Evolutionary conservation across 1,140 invertebrate species (phyloP).

Genomic region (Idris sp.): DNA sequence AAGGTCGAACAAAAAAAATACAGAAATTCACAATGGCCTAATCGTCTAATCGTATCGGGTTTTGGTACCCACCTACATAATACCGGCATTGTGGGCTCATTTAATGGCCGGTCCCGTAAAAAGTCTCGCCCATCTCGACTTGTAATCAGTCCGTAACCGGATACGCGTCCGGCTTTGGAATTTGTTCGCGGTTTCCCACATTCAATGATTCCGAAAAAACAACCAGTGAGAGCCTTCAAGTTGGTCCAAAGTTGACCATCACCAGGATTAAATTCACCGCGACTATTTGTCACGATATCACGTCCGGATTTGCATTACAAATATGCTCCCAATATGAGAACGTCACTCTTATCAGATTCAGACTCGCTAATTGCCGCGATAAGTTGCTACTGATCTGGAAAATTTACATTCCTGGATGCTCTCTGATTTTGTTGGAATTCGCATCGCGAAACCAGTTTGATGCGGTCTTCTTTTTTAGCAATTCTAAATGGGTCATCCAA

Average conservation of each 20-base stretch:
- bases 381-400: background rate
- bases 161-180: constrained; percentile 40
- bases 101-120: constrained; percentile 33
- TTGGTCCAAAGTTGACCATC: no score
- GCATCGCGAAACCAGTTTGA: background rate
- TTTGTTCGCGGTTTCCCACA: constrained; percentile 38
- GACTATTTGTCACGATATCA: constrained; percentile 30
- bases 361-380: constrained; percentile 17
- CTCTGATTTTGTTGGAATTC: no score
- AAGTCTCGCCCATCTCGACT: constrained; percentile 18
- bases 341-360: no score
- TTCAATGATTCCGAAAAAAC: constrained; percentile 33
- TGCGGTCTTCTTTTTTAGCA: no score
- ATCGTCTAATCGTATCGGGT: constrained; percentile 52
- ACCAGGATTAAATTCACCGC: no score
- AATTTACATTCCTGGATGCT: no score
- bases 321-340: constrained; percentile 69
- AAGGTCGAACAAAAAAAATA: no score
- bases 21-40: constrained; percentile 48
- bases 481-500: constrained; percentile 19
- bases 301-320: constrained; percentile 73
- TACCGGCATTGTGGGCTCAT: constrained; percentile 15
- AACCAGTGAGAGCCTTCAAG: no score
- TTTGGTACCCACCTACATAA: constrained; percentile 31
- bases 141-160: constrained; percentile 44